Conservation (phyloP, 2,888 invertebrate genomes). For the Ectemnius continuus region DNA sequence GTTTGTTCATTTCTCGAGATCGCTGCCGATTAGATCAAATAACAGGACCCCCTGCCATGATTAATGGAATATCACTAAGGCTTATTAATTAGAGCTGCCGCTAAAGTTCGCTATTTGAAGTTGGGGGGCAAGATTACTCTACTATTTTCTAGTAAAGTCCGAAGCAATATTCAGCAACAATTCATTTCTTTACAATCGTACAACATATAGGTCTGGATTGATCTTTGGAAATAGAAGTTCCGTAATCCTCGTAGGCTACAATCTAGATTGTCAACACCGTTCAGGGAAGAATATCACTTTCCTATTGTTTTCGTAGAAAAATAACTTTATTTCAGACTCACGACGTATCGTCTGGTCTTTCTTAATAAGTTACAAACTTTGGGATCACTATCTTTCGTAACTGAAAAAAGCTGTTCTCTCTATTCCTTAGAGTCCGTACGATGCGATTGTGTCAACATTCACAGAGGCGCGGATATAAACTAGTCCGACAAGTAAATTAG, state of each 20-base stretch:
- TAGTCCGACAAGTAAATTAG: constrained; percentile 53
- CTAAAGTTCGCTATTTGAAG: constrained; percentile 38
- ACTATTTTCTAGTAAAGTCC: neutral
- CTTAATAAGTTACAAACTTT: constrained; percentile 66
- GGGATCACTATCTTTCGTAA: constrained; percentile 62
- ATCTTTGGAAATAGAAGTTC: too few relatives aligned
- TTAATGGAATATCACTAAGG: constrained; percentile 17
- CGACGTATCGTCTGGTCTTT: constrained; percentile 34
- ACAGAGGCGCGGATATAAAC: constrained; percentile 53
- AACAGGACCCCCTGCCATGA: constrained; percentile 44
- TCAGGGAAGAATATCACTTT: constrained; percentile 65
- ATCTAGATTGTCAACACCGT: constrained; percentile 48
- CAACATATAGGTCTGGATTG: too few relatives aligned
- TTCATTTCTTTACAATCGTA: too few relatives aligned
- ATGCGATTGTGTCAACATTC: constrained; percentile 52
- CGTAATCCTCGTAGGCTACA: constrained; percentile 30
- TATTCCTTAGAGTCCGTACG: constrained; percentile 60
- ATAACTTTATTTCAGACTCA: constrained; percentile 67
- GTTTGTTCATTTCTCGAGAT: constrained; percentile 12
- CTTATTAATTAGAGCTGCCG: constrained; percentile 26
- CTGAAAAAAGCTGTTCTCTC: constrained; percentile 49
- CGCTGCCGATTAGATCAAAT: constrained; percentile 44
- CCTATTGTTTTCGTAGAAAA: constrained; percentile 63
- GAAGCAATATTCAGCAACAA: too few relatives aligned
- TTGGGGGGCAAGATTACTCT: constrained; percentile 28